Conservation (phyloP, 1,140 invertebrate genomes). For the Zeugodacus cucurbitae region DNA sequence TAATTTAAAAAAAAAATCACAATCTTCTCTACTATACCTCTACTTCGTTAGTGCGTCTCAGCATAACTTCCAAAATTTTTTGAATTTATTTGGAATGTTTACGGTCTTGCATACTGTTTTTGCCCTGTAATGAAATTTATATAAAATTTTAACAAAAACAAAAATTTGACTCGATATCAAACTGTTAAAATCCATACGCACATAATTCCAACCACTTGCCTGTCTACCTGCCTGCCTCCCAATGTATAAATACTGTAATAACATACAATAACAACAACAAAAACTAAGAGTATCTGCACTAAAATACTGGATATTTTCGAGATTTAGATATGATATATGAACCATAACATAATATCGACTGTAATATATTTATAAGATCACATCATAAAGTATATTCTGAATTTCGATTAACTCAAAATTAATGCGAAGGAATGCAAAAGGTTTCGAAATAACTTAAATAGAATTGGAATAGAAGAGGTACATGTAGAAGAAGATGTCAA, state of each 20-base stretch:
- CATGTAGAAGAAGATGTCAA: too few relatives aligned
- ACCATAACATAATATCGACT: too few relatives aligned
- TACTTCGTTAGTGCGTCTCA: background rate
- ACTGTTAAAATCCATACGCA: background rate
- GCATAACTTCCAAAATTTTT: background rate
- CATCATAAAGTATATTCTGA: too few relatives aligned
- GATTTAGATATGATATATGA: background rate
- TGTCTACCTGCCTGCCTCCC: background rate
- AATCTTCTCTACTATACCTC: background rate
- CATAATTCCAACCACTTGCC: background rate
- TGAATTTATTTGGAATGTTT: conserved; percentile 21
- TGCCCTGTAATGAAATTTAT: background rate
- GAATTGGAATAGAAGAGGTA: too few relatives aligned
- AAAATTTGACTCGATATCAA: background rate
- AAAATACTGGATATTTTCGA: background rate
- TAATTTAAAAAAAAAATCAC: too few relatives aligned
- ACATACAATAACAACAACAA: background rate
- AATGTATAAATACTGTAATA: background rate
- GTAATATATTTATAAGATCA: too few relatives aligned
- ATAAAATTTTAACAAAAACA: background rate
- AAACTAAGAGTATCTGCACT: background rate
- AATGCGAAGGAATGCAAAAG: too few relatives aligned
- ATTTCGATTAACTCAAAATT: too few relatives aligned
- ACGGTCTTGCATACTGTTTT: background rate
- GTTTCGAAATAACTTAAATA: too few relatives aligned